Percentiles rank a stretch among this genome's conserved stretches.
phyloP scores from a whole-genome alignment of 2,888 invertebrate genomes.

The Rhabditophanes sp. region DNA sequence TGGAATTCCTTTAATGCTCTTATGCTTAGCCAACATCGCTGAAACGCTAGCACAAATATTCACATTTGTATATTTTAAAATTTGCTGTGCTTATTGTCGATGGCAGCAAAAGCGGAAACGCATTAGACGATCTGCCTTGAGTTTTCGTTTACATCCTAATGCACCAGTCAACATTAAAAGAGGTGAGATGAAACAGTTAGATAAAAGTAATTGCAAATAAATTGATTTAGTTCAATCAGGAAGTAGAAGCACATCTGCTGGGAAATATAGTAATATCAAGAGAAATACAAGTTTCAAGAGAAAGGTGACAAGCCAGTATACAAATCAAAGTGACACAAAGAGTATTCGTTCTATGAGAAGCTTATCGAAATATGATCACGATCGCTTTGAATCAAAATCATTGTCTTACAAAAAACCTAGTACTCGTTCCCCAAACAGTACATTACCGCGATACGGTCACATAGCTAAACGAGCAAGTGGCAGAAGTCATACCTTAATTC shows the following conservation, averaged over 20 bases:
- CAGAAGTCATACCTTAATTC: too few species aligned
- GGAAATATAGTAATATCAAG: slow-evolving; percentile 6
- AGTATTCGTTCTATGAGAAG: slow-evolving; percentile 28
- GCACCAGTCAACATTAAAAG: slow-evolving; percentile 38
- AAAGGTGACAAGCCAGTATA: slow-evolving; percentile 5
- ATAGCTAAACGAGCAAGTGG: too few species aligned
- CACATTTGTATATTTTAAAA: slow-evolving; percentile 47
- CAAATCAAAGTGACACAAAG: slow-evolving; percentile 25
- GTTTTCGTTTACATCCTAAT: slow-evolving; percentile 42
- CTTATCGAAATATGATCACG: slow-evolving; percentile 12
- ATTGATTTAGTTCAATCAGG: not conserved
- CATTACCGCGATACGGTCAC: slow-evolving; percentile 6
- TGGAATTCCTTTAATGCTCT: slow-evolving; percentile 50
- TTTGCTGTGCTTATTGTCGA: slow-evolving; percentile 44
- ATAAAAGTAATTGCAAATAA: not conserved
- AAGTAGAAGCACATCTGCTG: not conserved
- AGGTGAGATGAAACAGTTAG: slow-evolving; percentile 16
- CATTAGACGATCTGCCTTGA: slow-evolving; percentile 35
- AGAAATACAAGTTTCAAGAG: slow-evolving; percentile 30
- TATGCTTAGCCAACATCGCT: slow-evolving; percentile 50
- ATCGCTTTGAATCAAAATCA: slow-evolving; percentile 33
- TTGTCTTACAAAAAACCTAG: slow-evolving; percentile 28
- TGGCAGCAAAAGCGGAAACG: slow-evolving; percentile 40
- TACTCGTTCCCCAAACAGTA: slow-evolving; percentile 9
- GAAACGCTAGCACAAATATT: slow-evolving; percentile 49